Evolutionary conservation across 2,888 invertebrate genomes (phyloP).

Genomic region (Scaptomyza reducta): DNA sequence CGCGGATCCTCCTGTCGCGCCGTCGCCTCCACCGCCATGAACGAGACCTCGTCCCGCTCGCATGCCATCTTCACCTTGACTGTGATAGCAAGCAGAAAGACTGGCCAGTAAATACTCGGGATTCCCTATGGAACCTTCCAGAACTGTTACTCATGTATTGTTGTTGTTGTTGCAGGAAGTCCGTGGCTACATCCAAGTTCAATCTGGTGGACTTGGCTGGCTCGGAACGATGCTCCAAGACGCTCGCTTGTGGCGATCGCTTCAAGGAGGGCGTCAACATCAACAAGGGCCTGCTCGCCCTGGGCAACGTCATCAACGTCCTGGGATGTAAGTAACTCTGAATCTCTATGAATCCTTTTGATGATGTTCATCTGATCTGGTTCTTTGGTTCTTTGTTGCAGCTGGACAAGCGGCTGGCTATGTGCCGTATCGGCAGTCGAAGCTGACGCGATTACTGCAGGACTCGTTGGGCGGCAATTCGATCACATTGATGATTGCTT

Average conservation of each 20-base stretch:
- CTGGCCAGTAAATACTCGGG: slow-evolving; percentile 85
- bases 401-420: slow-evolving; percentile 85
- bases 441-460: slow-evolving; percentile 94
- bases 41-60: slow-evolving; percentile 93
- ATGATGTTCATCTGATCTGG: background rate
- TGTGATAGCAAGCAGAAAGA: slow-evolving; percentile 87
- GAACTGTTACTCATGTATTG: background rate
- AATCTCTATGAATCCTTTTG: background rate
- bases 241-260: slow-evolving; percentile 93
- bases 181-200: slow-evolving; percentile 92
- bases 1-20: slow-evolving; percentile 91
- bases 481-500: slow-evolving; percentile 97
- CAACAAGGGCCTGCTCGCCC: slow-evolving; percentile 94
- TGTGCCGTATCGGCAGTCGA: slow-evolving; percentile 96
- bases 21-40: slow-evolving; percentile 96
- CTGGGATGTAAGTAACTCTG: slow-evolving; percentile 88
- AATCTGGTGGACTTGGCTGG: slow-evolving; percentile 97
- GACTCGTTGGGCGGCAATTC: slow-evolving; percentile 98
- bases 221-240: slow-evolving; percentile 95
- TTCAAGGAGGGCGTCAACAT: slow-evolving; percentile 96
- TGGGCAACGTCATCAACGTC: slow-evolving; percentile 97
- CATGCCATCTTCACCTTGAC: slow-evolving; percentile 95
- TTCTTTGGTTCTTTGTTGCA: slow-evolving; percentile 15
- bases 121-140: background rate
- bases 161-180: slow-evolving; percentile 86